These are phyloP conservation scores for Oligia fasciuncula DNA, from an alignment of 2,888 invertebrate genomes.

Conservation along the genomic window DNA sequence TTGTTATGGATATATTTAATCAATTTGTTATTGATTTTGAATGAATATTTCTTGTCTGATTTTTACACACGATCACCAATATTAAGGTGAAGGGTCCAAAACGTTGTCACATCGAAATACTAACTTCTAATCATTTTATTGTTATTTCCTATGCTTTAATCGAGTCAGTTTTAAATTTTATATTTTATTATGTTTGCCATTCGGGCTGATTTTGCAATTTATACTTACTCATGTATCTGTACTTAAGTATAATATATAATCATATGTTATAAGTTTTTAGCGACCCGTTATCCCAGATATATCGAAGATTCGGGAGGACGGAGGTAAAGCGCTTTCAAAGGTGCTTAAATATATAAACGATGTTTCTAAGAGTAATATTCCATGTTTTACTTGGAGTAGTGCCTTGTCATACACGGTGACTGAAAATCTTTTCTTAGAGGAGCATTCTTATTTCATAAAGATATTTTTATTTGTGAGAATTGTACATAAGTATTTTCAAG, in stretches of 20 bases:
- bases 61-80: conserved; percentile 49
- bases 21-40: conserved; percentile 49
- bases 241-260: conserved; percentile 61
- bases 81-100: conserved; percentile 63
- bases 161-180: conserved; percentile 64
- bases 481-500: conserved; percentile 77
- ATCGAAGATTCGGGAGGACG: conserved; percentile 80
- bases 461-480: conserved; percentile 51
- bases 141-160: conserved; percentile 57
- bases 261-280: conserved; percentile 65
- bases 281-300: conserved; percentile 81
- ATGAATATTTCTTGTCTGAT: conserved; percentile 51
- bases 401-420: conserved; percentile 55
- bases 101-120: conserved; percentile 53
- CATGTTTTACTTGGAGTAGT: conserved; percentile 48
- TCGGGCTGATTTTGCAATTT: conserved; percentile 59
- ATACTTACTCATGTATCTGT: conserved; percentile 62
- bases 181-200: conserved; percentile 54
- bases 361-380: conserved; percentile 48
- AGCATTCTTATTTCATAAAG: conserved; percentile 53
- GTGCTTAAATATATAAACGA: conserved; percentile 75
- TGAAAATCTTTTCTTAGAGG: conserved; percentile 54
- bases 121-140: conserved; percentile 56
- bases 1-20: conserved; percentile 38
- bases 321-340: conserved; percentile 72